Percentiles rank a stretch among this genome's conserved stretches.
phyloP scores from a whole-genome alignment of 2,888 invertebrate species.

The Eucriotettix oculatus region DNA sequence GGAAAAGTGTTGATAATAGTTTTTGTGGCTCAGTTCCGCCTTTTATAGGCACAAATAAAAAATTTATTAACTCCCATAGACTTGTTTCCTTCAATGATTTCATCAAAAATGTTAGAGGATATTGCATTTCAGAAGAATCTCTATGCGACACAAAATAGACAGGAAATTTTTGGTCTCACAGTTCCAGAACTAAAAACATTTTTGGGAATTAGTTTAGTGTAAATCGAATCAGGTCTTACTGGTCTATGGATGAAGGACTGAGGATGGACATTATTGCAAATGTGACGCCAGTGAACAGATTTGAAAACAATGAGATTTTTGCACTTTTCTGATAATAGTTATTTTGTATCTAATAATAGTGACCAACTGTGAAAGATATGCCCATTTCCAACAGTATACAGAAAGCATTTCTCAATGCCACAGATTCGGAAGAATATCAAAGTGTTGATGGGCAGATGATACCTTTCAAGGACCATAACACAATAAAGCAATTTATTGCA shows the following conservation, averaged over 20 bases:
- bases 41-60: not conserved
- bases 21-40: not conserved
- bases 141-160: not conserved
- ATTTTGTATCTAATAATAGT: not conserved
- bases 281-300: not conserved
- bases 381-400: not conserved
- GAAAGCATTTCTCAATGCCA: not conserved
- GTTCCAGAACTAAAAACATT: not conserved
- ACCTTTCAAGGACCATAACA: not conserved
- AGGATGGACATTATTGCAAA: not conserved
- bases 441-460: not conserved
- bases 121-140: not conserved
- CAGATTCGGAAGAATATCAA: not conserved
- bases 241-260: not conserved
- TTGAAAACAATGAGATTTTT: not conserved
- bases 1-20: not conserved
- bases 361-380: not conserved
- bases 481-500: not conserved
- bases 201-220: not conserved
- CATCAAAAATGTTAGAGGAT: not conserved
- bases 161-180: not conserved
- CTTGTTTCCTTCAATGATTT: not conserved
- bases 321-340: not conserved
- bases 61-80: not conserved
- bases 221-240: not conserved